These are phyloP conservation scores for Astyanax mexicanus DNA, from an alignment of 2,797 vertebrate genomes.

Conservation along the genomic window DNA sequence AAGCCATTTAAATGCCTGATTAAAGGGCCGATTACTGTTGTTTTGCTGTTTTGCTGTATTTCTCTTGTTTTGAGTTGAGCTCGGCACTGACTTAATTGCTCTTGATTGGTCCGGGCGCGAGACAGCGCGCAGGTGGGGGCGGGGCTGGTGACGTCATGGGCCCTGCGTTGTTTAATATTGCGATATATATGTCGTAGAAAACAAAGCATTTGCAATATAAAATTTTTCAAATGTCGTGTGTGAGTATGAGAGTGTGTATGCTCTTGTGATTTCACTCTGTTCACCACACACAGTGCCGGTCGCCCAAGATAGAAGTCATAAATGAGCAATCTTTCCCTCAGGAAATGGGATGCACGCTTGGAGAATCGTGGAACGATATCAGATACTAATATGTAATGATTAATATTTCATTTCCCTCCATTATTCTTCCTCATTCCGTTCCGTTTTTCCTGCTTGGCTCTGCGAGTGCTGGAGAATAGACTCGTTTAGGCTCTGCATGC, in stretches of 20 bases:
- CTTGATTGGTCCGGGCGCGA: too few species aligned
- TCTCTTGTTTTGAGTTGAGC: too few species aligned
- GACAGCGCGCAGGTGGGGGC: too few species aligned
- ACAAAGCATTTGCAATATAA: too few species aligned
- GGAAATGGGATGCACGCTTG: constrained; percentile 1
- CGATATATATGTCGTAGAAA: too few species aligned
- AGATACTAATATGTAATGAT: constrained; percentile 30
- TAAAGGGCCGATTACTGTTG: too few species aligned
- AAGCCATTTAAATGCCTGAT: too few species aligned
- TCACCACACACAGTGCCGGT: not conserved
- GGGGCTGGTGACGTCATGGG: too few species aligned
- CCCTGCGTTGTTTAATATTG: too few species aligned
- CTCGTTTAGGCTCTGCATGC: not conserved
- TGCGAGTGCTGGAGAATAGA: not conserved
- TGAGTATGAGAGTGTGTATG: not conserved
- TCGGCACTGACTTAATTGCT: too few species aligned
- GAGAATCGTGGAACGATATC: not conserved
- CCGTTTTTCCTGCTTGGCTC: not conserved
- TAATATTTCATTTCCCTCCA: not conserved
- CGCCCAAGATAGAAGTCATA: constrained; percentile 24
- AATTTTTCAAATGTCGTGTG: not conserved
- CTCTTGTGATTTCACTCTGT: not conserved
- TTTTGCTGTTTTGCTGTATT: too few species aligned
- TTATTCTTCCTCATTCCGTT: not conserved
- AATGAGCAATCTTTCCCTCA: constrained; percentile 30